A percentile compares a stretch with the other conserved stretches of the same genome.
Conservation (phyloP, 2,113 vertebrate species). For the Anhinga rufa region DNA sequence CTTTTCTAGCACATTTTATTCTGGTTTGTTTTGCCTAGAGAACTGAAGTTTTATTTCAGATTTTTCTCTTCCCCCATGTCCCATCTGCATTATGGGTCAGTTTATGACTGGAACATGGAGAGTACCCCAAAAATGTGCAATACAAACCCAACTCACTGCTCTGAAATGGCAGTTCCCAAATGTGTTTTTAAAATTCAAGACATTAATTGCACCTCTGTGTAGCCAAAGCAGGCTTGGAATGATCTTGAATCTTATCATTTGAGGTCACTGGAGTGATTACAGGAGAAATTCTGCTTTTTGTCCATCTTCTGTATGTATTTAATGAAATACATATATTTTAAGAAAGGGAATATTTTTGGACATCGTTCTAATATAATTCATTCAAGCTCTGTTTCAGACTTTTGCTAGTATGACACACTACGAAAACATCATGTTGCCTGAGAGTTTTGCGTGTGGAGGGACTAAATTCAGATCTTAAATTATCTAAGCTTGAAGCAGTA, state of each 20-base stretch:
- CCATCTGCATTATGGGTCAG: not conserved
- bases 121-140: not conserved
- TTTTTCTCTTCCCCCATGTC: not conserved
- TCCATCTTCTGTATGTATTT: not conserved
- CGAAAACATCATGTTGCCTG: not conserved
- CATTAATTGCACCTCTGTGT: not conserved
- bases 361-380: not conserved
- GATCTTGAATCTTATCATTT: not conserved
- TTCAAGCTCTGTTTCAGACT: not conserved
- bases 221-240: not conserved
- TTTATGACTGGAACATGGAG: not conserved
- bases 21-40: constrained; percentile 39
- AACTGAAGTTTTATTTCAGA: constrained; percentile 15
- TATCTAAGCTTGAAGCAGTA: not conserved
- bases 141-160: not conserved
- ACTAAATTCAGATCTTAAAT: not conserved
- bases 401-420: not conserved
- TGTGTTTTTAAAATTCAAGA: not conserved
- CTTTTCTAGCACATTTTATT: not conserved
- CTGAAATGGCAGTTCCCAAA: not conserved
- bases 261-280: not conserved
- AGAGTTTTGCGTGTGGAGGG: not conserved
- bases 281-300: not conserved
- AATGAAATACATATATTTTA: constrained; percentile 29
- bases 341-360: not conserved